Percentiles rank a stretch among this genome's conserved stretches.
Evolutionary conservation across 64 coral and sea anemone genomes (phyloP).

Genomic region (Catalaphyllia jardinei): DNA sequence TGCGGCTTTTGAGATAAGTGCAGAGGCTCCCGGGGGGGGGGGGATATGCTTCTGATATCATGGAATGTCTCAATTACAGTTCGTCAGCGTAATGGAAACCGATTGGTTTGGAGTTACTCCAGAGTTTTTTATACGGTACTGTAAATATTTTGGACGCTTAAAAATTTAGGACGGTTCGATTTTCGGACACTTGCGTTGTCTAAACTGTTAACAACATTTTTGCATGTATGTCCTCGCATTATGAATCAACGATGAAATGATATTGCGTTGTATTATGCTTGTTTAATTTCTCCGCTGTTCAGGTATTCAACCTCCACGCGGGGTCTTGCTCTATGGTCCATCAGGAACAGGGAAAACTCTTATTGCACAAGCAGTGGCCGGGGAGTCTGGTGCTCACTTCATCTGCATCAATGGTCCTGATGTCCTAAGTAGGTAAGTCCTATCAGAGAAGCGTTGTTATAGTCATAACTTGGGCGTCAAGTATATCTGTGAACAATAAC

Average conservation of each 20-base stretch:
- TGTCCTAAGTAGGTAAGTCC: constrained; percentile 83
- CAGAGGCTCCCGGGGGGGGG: no score
- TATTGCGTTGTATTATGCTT: not conserved
- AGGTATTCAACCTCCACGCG: constrained; percentile 85
- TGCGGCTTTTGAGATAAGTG: no score
- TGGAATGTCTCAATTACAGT: no score
- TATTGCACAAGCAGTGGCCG: constrained; percentile 84
- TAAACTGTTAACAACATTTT: no score
- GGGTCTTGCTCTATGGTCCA: constrained; percentile 82
- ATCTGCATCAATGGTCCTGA: constrained; percentile 95
- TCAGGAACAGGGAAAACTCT: constrained; percentile 96
- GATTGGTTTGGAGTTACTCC: no score
- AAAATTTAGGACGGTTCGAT: no score
- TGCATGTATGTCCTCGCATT: no score
- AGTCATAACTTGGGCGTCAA: not conserved
- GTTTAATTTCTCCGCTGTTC: not conserved
- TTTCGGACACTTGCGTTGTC: no score
- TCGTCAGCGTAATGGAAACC: no score
- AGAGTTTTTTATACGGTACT: no score
- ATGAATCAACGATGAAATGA: not conserved
- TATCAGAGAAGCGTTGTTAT: not conserved
- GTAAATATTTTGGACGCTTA: no score
- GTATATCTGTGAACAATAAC: not conserved
- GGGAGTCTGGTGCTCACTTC: constrained; percentile 80
- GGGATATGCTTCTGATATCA: no score